Base-by-base conservation (phyloP, 2,888 invertebrate genomes). In the Acronicta alni region DNA sequence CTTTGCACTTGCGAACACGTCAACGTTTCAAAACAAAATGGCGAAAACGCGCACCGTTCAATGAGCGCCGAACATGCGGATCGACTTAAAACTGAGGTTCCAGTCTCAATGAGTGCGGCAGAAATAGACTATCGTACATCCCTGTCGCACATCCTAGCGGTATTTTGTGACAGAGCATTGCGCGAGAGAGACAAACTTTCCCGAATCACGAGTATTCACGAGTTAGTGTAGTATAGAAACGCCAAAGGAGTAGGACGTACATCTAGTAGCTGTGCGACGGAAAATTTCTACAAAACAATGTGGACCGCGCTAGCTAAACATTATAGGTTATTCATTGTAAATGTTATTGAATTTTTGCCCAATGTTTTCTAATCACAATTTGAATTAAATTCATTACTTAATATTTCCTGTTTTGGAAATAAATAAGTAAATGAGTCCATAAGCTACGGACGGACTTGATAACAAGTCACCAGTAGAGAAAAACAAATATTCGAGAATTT, bases 21-120 rank as follows among this genome's bases (percentile, higher is more conserved):
- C 77, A 81, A 78, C 72, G 82, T 79, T 71, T 73, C 48, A 72
- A 79, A 75, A 81, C 78, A 79, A 81, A 81, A 79, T 80, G 81
- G 80, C 79, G 81, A 72, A 67, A 69, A 57, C 61, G 43, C 30
- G 47, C 44, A 52, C 32, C 73, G 73, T 54, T 64, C 60, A 53
- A 67, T 55, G 39, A 12, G 43, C 26, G 42, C 45, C 38, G 16
- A 30, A 30, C 30, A 46, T 35, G 49, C 30, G 39, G 47, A 67
- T 55, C 68, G 60, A 67, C 66, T 44, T 60, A 20, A 38, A 45
- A 44, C 16, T 35, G 38, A 35, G 42, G 30, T 14, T 15, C 18
- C 14, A 46, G n/a, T n/a, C n/a, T n/a, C n/a, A n/a, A n/a, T 38
- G 38, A 49, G 71, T 64, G 71, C 46, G 67, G 60, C 44, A 54